Base-by-base conservation (phyloP, 2,113 vertebrate genomes). In the Cyprinodon variegatus region DNA sequence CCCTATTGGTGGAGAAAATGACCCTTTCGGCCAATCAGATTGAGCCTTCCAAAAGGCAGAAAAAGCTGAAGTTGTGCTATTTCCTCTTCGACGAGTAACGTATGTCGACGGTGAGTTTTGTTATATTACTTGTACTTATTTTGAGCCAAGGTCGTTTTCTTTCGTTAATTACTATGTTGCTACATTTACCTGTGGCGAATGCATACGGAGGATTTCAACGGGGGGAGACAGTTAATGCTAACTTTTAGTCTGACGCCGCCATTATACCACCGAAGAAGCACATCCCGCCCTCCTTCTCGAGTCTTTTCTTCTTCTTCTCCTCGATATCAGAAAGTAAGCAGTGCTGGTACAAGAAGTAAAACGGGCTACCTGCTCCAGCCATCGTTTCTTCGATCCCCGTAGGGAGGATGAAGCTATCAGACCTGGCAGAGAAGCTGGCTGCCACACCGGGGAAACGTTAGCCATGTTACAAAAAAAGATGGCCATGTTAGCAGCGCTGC, bases 231-330 rank as follows among this genome's bases (percentile, higher is more conserved):
- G 82, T 84, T 85, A 89, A 86, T 87, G 74, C 67, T 81, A 79
- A 86, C 81, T 88, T 91, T 89, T 75, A 81, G 79, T 82, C 88
- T 66, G 77, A 78, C 79, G 92, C 91, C 92, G 90, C 94, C 93
- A 93, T 92, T 90, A 91, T 83, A 95, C 94, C 94, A 94, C 93
- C 93, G 94, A 95, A 94, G 94, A 95, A 95, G 94, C 91, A 88
- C 81, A 89, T 83, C 88, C 87, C 86, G 87, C 91, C 89, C 92
- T 91, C 89, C 90, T 83, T 88, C 89, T 88, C 80, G 70, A 71
- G 43, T 75, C 72, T 89, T 82, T 89, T 91, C 86, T 88, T 90
- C 89, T 91, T 90, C 89, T 89, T 72, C 79, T 82, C 68, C 83
- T 83, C 64, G 69, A 60, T 74, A 38, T 39, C 13, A 70, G n/a